Evolutionary conservation across 2,888 invertebrate genomes (phyloP), one percentile per base, ranked within the genome.

Genomic region (Ochlodes sylvanus): DNA sequence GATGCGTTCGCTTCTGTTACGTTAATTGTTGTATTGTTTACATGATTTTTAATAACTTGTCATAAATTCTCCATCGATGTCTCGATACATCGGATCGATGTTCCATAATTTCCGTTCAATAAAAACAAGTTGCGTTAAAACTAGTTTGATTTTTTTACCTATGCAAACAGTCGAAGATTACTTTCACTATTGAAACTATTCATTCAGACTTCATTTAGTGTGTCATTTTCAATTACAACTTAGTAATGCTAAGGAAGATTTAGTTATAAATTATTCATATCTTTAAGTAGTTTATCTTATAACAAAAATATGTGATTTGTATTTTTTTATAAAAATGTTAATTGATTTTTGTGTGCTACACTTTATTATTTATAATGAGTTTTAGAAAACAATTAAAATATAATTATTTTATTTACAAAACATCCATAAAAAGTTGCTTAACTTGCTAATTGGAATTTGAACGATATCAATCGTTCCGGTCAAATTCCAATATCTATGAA

Each of bases 1-100:
- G 83, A 86, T 87, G 88, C 80, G 84, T 85, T 87, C 88, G 89
- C 88, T 86, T 85, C 87, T 87, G 79, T 86, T 85, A 74, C 83
- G 83, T 86, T 89, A 86, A 89, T 90, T 89, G 19, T 54, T 55
- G 55, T 67, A 61, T 83, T 87, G 87, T 89, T 85, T 86, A 82
- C 81, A 74, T 75, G 75, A 77, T 79, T 81, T 85, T 81, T 82
- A 73, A 78, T 79, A 77, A 81, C 79, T 78, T 78, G 79, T 76
- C 75, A 83, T 83, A 77, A 79, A 79, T 73, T 75, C 74, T 72
- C 77, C 75, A 77, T 74, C 73, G 73, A 79, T 74, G 68, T 69
- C 68, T 70, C 68, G 71, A 54, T 60, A 42, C 19, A 17, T 66
- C 42, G 66, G 52, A 17, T 42, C 42, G 60, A 66, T 60, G 54